Evolutionary conservation across 1,140 invertebrate species (phyloP), one percentile per base, ranked within the genome.

Genomic region (Papilio machaon): DNA sequence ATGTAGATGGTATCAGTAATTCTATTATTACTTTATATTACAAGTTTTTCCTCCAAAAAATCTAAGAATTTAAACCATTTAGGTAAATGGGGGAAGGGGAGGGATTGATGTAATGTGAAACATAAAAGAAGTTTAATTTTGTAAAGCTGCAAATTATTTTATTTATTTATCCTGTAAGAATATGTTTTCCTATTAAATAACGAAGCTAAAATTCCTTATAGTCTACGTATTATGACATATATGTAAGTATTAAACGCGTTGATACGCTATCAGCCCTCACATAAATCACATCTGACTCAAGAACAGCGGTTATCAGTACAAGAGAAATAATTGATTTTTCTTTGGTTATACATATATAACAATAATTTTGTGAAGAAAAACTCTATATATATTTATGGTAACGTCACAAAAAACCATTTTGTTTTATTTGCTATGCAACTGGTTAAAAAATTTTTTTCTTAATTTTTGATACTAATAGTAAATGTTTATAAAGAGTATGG

Each of bases 241-340:
- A 38, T 70, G 38, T 9, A 70, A 70, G 64, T 70, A 13, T 70
- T 38, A 15, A 43, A 70, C 11, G 0, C 30, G 13, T 3, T 11
- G 13, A 35, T 13, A 35, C n/a, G 64, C 4, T 70, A 70, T 70
- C 64, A 11, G 64, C 64, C 11, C 30, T 9, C 30, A 15, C 64
- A 9, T 35, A 35, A 35, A 70, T 70, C 64, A 35, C 3, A 35
- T 70, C 64, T 67, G 30, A 67, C 30, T 70, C 64, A 35, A 70
- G 64, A 35, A 13, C 64, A 70, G n/a, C 64, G 23, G 19, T 35
- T 70, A 70, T 70, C 64, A 70, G 23, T 23, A 11, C 9, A 70
- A 70, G 30, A 70, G 13, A 70, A 17, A 38, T 70, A 70, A 70
- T 38, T 35, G 64, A 70, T 70, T 70, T 38, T 38, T 70, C 30